Evolutionary conservation across 2,113 vertebrate species (phyloP), one percentile per base, ranked within the genome.

Genomic region (Spilogale gracilis): DNA sequence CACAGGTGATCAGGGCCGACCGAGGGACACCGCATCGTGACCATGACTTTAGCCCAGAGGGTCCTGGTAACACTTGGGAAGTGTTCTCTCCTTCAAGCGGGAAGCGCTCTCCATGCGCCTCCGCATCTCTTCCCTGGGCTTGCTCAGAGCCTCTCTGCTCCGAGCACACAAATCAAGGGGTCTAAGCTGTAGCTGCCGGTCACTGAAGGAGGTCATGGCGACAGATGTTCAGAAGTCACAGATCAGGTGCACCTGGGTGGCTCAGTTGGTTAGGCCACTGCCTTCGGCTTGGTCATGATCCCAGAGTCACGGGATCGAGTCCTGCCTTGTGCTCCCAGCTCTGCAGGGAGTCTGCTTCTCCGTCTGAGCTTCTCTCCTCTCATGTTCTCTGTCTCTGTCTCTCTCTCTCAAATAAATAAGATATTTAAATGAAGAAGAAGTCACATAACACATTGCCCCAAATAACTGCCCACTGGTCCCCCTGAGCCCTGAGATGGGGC

Each of bases 131-230:
- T 27, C 25, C 78, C 45, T 1, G 8, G 30, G 20, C 14, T 54
- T 23, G 43, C 14, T 54, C 50, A 1, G 18, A 27, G 5, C 20
- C 1, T 38, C 30, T 16, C 69, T 69, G 38, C 13, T 20, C 11
- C 0, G 0, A 5, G 61, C 9, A 11, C 14, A 43, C 17, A 56
- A 14, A 23, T 9, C 4, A 1, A 20, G 32, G 18, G 0, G 0
- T 43, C 25, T 45, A 3, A 1, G 43, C 56, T 2, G 5, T 2
- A 6, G 21, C 63, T 14, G 30, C 18, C 7, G 78, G 25, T 50
- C 88, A 56, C 1, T 1, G 48, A 14, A n/a, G 58, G 76, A 27
- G 20, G 5, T 2, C 67, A 69, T 1, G 0, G 0, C 6, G 50
- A 45, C 2, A 6, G 78, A 7, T 0, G 17, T 60, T 52, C 9